Evolutionary conservation across 2,797 vertebrate species (phyloP).

Genomic region (Austrolebias charrua): DNA sequence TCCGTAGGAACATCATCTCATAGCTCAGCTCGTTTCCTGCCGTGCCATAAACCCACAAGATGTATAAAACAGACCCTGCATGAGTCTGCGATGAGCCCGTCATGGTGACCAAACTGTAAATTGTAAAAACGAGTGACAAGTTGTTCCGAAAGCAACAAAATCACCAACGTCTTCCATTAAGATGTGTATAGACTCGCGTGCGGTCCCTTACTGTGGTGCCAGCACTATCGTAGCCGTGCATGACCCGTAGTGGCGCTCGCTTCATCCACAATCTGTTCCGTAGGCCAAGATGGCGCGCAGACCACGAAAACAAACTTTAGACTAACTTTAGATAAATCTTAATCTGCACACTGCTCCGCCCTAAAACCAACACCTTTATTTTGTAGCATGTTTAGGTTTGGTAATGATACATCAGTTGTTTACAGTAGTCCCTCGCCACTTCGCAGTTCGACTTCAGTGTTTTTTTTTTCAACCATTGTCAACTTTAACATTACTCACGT

Average conservation of each 20-base stretch:
- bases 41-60: background rate
- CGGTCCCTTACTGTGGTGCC: slow-evolving; percentile 92
- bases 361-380: slow-evolving; percentile 21
- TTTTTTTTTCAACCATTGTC: too few relatives aligned
- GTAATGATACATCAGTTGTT: too few relatives aligned
- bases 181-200: slow-evolving; percentile 99
- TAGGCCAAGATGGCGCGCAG: slow-evolving; percentile 40
- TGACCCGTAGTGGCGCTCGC: slow-evolving; percentile 94
- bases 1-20: background rate
- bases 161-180: slow-evolving; percentile 99
- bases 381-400: slow-evolving; percentile 17
- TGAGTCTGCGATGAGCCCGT: slow-evolving; percentile 68
- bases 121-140: slow-evolving; percentile 99
- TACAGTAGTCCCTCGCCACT: too few relatives aligned
- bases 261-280: slow-evolving; percentile 68
- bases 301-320: slow-evolving; percentile 18
- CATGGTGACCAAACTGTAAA: slow-evolving; percentile 85
- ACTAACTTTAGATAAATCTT: slow-evolving; percentile 3
- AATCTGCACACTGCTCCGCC: slow-evolving; percentile 23
- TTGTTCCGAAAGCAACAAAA: slow-evolving; percentile 99
- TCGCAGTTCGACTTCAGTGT: too few relatives aligned
- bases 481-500: too few relatives aligned
- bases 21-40: background rate
- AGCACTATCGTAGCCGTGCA: slow-evolving; percentile 91
- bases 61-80: background rate